Evolutionary conservation across 2,797 vertebrate genomes (phyloP).

Genomic region (Parauchenoglanis ngamensis): DNA sequence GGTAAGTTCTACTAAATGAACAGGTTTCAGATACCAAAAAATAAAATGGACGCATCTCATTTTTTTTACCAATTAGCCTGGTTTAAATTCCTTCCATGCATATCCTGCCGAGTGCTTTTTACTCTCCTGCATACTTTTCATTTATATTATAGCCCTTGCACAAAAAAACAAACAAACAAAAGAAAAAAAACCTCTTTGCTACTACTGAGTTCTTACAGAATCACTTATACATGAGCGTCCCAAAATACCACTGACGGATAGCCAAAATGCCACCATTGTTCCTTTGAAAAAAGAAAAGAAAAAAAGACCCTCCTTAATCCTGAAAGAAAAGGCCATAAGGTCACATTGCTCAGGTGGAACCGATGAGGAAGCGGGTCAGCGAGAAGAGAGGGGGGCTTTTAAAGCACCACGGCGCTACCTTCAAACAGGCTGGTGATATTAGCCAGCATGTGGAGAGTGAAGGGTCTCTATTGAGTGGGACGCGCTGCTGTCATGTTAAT

Average conservation of each 20-base stretch:
- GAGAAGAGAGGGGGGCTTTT: slow-evolving; percentile 60
- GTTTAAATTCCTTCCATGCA: background rate
- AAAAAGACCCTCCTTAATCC: slow-evolving; percentile 46
- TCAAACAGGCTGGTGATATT: slow-evolving; percentile 60
- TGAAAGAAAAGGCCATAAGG: slow-evolving; percentile 65
- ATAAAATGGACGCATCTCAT: background rate
- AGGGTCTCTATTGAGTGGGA: slow-evolving; percentile 58
- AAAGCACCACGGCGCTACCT: slow-evolving; percentile 50
- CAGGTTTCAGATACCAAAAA: background rate
- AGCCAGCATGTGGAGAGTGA: slow-evolving; percentile 58
- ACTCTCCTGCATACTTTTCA: background rate
- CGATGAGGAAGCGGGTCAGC: slow-evolving; percentile 64
- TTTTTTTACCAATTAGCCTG: background rate
- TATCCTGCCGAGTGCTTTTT: background rate
- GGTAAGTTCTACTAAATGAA: background rate
- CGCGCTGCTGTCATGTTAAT: slow-evolving; percentile 53
- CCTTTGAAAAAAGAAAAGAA: slow-evolving; percentile 31
- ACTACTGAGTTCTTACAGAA: background rate
- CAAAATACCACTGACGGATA: slow-evolving; percentile 20
- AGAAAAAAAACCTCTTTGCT: background rate
- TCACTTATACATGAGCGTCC: background rate
- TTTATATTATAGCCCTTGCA: background rate
- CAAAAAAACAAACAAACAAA: background rate
- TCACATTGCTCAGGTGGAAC: slow-evolving; percentile 69
- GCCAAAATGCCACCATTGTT: slow-evolving; percentile 54